Base-by-base conservation (phyloP, 1,140 invertebrate genomes). In the Drosophila tristis region DNA sequence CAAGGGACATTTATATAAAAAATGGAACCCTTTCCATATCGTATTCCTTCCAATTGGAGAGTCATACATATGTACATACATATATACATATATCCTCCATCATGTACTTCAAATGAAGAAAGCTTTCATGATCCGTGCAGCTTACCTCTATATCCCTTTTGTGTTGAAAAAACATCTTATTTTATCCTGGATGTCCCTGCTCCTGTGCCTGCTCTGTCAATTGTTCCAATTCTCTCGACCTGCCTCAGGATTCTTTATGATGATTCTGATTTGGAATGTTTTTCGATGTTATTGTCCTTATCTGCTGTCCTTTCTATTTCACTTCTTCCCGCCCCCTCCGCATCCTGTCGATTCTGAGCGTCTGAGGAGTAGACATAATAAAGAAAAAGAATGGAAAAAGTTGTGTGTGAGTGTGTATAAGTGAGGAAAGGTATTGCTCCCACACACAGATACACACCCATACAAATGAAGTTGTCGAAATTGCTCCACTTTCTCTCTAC, bases 351-450 rank as follows among this genome's bases (percentile, higher is more conserved):
- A 68, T 68, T 68, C 67, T 13, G 35, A 43, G 50, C 44, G 54
- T 56, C 56, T 67, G 20, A 49, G 75, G 20, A 49, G 75, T 79
- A 87, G 82, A 87, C 78, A 87, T 82, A 85, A 87, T 89, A 74
- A 74, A 74, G 70, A 74, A 53, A 20, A 44, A n/a, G 68, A 58
- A 71, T 70, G 35, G 44, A 76, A 82, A 89, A 77, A 80, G 54
- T 56, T 86, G 59, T 49, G 62, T 59, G 51, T 35, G 25, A 44
- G 64, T 47, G 16, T 67, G 63, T 56, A 44, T 56, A 51, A 15
- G 35, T 39, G 35, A 9, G 35, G 11, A 39, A 39, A 39, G 35
- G 35, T 39, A 39, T 39, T 39, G 35, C 35, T 39, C 11, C 35
- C 49, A 68, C 50, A 61, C 54, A 42, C 13, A 29, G 35, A 8